Evolutionary conservation across 2,797 vertebrate species (phyloP).

Genomic region (Siniperca undulata): DNA sequence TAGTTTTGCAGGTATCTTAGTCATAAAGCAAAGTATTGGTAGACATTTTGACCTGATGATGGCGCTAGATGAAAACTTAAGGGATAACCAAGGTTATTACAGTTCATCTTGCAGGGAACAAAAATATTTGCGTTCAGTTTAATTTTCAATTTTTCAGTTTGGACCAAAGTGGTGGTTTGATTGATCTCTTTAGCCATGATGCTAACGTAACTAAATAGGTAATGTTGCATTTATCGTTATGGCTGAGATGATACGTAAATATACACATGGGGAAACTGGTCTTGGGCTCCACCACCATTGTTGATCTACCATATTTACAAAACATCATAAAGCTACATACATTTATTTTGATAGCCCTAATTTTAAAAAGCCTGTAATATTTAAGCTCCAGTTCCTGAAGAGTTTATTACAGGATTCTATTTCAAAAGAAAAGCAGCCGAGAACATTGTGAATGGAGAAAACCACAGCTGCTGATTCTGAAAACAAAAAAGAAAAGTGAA

Average conservation of each 20-base stretch:
- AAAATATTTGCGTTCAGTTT: background rate
- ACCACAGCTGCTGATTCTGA: background rate
- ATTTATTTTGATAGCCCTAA: background rate
- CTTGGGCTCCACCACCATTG: background rate
- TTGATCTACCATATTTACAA: background rate
- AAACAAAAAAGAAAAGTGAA: conserved; percentile 18
- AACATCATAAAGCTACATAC: background rate
- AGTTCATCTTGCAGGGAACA: no score
- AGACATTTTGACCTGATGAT: background rate
- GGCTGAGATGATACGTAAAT: background rate
- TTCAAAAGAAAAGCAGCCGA: conserved; percentile 21
- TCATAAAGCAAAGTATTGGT: background rate
- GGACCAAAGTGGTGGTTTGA: no score
- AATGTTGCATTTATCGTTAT: background rate
- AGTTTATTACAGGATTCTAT: conserved; percentile 7
- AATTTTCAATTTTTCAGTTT: no score
- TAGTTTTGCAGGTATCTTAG: background rate
- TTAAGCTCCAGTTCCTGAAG: background rate
- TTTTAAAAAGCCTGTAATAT: background rate
- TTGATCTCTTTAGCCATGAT: background rate
- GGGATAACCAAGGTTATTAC: background rate
- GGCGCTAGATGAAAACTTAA: background rate
- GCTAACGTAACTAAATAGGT: background rate
- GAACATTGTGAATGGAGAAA: background rate
- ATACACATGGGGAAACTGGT: background rate